Evolutionary conservation across 2,888 invertebrate genomes (phyloP).

Genomic region (Epistrophella euchroma): DNA sequence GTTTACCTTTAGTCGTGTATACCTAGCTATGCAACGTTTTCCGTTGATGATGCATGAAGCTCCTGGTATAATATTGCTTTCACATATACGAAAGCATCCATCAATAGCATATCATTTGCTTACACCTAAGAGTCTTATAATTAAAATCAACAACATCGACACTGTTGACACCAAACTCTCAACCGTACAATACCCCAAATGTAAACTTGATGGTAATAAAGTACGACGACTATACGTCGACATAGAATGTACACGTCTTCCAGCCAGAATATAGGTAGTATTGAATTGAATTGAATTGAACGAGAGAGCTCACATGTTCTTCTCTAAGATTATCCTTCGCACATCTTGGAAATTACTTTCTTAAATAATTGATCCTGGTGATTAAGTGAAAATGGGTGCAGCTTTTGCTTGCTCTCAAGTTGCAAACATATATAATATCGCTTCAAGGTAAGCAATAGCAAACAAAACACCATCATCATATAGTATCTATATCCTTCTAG

Average conservation of each 20-base stretch:
- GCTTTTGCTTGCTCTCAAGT: slow-evolving; percentile 30
- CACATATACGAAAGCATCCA: slow-evolving; percentile 21
- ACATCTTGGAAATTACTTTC: slow-evolving; percentile 74
- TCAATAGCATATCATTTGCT: slow-evolving; percentile 64
- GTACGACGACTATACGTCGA: neutral
- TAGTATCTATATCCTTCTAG: neutral
- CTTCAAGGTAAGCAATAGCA: slow-evolving; percentile 68
- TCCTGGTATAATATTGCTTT: neutral
- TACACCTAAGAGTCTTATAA: slow-evolving; percentile 51
- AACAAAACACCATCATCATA: slow-evolving; percentile 23
- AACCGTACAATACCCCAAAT: slow-evolving; percentile 34
- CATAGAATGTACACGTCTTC: no score
- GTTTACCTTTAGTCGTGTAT: neutral
- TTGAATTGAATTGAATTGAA: no score
- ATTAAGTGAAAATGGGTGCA: slow-evolving; percentile 69
- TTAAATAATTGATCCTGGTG: slow-evolving; percentile 75
- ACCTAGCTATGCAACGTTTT: neutral
- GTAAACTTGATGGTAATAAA: slow-evolving; percentile 30
- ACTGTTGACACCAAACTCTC: slow-evolving; percentile 39
- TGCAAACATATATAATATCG: slow-evolving; percentile 24
- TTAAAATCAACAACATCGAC: slow-evolving; percentile 67
- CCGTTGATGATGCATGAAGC: slow-evolving; percentile 19
- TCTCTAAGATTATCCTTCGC: slow-evolving; percentile 67
- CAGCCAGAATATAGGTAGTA: no score
- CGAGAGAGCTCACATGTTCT: slow-evolving; percentile 45